phyloP scores from a whole-genome alignment of 2,797 vertebrate species.

The Anableps anableps region DNA sequence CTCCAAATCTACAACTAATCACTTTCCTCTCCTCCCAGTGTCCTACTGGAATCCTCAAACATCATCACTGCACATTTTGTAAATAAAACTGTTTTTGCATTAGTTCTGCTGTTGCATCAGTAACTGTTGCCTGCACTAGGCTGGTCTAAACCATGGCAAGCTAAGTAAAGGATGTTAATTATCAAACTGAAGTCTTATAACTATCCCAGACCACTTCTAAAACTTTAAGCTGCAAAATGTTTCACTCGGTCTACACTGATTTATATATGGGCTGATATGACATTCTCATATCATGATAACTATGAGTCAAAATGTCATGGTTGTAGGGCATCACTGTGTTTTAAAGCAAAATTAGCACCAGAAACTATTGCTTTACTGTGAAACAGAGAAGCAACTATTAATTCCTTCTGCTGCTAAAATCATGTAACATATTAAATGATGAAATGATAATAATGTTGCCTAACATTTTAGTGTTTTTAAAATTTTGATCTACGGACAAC shows the following conservation, averaged over 20 bases:
- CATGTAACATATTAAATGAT: not conserved
- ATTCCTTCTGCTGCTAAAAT: not conserved
- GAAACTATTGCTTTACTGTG: too few relatives aligned
- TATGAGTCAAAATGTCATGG: too few relatives aligned
- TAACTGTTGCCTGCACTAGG: too few relatives aligned
- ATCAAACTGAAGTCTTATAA: not conserved
- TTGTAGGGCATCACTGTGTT: too few relatives aligned
- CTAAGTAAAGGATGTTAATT: not conserved
- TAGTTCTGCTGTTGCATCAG: not conserved
- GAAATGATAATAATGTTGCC: not conserved
- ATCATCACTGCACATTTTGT: not conserved
- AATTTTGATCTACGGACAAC: too few relatives aligned
- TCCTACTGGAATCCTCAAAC: not conserved
- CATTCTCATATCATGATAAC: not conserved
- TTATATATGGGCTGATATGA: not conserved
- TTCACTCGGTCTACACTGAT: not conserved
- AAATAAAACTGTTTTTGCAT: not conserved
- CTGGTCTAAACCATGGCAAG: not conserved
- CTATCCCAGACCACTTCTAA: not conserved
- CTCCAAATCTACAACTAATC: too few relatives aligned
- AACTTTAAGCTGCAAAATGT: not conserved
- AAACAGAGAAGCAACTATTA: not conserved
- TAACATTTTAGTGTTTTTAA: too few relatives aligned
- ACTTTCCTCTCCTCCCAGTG: too few relatives aligned
- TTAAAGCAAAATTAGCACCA: not conserved